phyloP scores from a whole-genome alignment of 2,113 vertebrate genomes.

The Peromyscus maniculatus region DNA sequence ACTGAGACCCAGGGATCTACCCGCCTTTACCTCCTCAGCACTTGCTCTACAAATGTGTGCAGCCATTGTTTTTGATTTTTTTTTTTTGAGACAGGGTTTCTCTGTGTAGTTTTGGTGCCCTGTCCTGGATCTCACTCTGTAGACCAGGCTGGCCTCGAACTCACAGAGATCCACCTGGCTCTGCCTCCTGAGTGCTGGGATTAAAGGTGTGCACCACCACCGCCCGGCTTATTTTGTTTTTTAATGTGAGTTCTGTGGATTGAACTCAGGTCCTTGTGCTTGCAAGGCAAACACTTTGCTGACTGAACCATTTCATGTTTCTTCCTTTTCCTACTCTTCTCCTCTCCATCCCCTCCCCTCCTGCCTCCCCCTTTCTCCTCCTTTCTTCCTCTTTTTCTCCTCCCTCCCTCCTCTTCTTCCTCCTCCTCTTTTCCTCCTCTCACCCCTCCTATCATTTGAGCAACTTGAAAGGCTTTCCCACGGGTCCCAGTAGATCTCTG shows the following conservation, averaged over 20 bases:
- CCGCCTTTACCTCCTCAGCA: not conserved
- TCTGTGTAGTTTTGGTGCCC: too few species aligned
- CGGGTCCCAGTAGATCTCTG: not conserved
- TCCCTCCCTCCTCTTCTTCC: not conserved
- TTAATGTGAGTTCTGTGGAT: not conserved
- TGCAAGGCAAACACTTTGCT: not conserved
- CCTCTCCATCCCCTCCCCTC: not conserved
- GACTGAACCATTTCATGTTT: not conserved
- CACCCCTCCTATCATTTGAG: not conserved
- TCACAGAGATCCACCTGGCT: too few species aligned
- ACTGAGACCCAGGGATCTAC: too few species aligned
- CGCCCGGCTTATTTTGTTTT: not conserved
- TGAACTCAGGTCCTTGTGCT: not conserved
- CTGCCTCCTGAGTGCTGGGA: too few species aligned
- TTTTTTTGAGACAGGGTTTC: too few species aligned
- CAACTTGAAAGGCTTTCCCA: not conserved
- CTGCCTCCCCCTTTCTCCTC: too few species aligned
- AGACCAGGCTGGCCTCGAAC: too few species aligned
- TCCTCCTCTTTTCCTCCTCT: not conserved
- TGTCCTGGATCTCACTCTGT: too few species aligned
- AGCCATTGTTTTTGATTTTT: too few species aligned
- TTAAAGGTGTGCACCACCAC: too few species aligned
- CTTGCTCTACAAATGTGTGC: not conserved
- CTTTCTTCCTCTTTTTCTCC: not conserved
- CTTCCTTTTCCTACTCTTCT: not conserved